Evolutionary conservation across 2,113 vertebrate species (phyloP).

Genomic region (Psittacula cyanocephala): DNA sequence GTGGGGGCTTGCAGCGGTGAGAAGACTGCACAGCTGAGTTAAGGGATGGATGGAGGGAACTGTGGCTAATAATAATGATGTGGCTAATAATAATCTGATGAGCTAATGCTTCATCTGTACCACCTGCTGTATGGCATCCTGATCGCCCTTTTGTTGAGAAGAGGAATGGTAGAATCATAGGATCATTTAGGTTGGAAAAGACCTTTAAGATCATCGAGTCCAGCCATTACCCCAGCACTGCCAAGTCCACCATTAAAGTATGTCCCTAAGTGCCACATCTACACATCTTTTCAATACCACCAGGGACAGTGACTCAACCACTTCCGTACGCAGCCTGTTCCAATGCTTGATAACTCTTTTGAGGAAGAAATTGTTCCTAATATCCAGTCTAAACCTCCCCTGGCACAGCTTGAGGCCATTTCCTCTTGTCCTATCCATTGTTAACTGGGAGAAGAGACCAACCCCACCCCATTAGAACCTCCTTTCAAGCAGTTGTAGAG

Average conservation of each 20-base stretch:
- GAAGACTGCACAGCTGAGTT: neutral
- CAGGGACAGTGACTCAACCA: fast-evolving
- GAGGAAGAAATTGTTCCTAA: neutral
- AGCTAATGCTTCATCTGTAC: neutral
- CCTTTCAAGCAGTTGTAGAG: neutral
- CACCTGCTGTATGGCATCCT: neutral
- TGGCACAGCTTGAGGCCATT: neutral
- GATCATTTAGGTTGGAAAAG: neutral
- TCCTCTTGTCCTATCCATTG: neutral
- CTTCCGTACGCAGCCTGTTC: neutral
- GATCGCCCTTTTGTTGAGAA: neutral
- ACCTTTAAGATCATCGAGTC: neutral
- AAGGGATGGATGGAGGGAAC: neutral
- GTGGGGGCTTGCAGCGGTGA: neutral
- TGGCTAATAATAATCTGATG: conserved; percentile 7
- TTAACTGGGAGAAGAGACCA: neutral
- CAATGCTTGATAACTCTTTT: neutral
- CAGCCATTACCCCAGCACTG: neutral
- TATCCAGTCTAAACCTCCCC: neutral
- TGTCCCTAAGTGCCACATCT: neutral
- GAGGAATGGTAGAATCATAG: neutral
- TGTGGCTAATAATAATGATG: neutral
- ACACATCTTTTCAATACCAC: neutral
- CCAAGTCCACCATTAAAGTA: neutral
- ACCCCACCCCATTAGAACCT: neutral